Evolutionary conservation across 2,113 vertebrate genomes (phyloP).

Genomic region (Dasyprocta punctata): DNA sequence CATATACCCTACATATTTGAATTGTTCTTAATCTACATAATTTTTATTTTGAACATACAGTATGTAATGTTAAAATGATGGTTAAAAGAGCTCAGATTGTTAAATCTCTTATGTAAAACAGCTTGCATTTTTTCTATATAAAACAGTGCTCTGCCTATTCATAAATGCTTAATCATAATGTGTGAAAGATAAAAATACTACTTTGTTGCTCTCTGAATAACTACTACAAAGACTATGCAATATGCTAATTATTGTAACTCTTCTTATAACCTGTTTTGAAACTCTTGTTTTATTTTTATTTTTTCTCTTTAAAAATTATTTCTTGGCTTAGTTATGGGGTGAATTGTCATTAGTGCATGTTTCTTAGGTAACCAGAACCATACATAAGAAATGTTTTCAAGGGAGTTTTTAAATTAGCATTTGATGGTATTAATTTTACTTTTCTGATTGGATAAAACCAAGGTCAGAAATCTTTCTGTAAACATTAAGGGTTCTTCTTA

Average conservation of each 20-base stretch:
- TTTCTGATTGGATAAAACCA: not conserved
- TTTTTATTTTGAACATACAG: not conserved
- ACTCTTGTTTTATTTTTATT: too few species aligned
- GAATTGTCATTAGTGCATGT: not conserved
- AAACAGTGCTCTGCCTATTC: not conserved
- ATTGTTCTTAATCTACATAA: not conserved
- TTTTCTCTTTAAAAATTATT: not conserved
- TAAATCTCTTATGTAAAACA: not conserved
- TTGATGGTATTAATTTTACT: not conserved
- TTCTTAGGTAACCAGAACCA: not conserved
- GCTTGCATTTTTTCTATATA: not conserved
- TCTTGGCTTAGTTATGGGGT: not conserved
- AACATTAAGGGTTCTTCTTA: not conserved
- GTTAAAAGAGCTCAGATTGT: not conserved
- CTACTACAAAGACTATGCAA: too few species aligned
- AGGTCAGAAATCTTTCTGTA: not conserved
- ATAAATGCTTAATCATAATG: not conserved
- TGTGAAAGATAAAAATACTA: not conserved
- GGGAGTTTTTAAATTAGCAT: not conserved
- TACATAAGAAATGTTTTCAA: not conserved
- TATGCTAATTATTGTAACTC: too few species aligned
- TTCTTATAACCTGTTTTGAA: too few species aligned
- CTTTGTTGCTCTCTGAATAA: not conserved
- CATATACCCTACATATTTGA: not conserved
- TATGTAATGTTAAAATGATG: not conserved